phyloP scores from a whole-genome alignment of 2,797 vertebrate genomes.

The Crenichthys baileyi region DNA sequence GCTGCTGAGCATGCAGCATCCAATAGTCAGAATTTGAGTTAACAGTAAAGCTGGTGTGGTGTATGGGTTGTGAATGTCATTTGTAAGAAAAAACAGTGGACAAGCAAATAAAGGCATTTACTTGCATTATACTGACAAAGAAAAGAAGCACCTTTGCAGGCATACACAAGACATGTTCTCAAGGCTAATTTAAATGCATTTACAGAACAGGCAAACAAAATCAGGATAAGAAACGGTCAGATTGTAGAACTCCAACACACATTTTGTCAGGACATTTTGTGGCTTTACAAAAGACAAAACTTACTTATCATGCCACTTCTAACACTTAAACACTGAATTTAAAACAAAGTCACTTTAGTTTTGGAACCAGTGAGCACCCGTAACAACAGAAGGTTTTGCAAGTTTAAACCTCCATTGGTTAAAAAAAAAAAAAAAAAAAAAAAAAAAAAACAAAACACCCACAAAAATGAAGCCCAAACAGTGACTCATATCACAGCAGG shows the following conservation, averaged over 20 bases:
- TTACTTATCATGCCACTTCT: constrained; percentile 54
- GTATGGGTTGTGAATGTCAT: background rate
- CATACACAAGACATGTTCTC: constrained; percentile 60
- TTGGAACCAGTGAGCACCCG: constrained; percentile 37
- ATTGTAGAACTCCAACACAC: constrained; percentile 49
- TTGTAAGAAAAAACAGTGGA: constrained; percentile 13
- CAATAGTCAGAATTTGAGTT: background rate
- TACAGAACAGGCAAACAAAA: constrained; percentile 61
- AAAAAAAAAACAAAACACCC: background rate
- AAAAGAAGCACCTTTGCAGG: constrained; percentile 57
- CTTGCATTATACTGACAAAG: constrained; percentile 60
- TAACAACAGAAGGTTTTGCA: constrained; percentile 40
- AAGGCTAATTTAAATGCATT: constrained; percentile 47
- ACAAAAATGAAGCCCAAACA: constrained; percentile 49
- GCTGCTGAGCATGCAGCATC: background rate
- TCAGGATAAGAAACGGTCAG: constrained; percentile 42
- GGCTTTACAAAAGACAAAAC: constrained; percentile 48
- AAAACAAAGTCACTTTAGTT: constrained; percentile 47
- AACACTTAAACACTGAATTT: constrained; percentile 43
- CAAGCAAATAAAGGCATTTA: constrained; percentile 74
- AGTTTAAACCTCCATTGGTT: constrained; percentile 11
- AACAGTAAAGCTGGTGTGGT: background rate
- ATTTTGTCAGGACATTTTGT: constrained; percentile 41
- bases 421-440: constrained; percentile 1
- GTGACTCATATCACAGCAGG: constrained; percentile 31